Conservation (phyloP, 2,797 vertebrate species). For the Kryptolebias ocellatus region DNA sequence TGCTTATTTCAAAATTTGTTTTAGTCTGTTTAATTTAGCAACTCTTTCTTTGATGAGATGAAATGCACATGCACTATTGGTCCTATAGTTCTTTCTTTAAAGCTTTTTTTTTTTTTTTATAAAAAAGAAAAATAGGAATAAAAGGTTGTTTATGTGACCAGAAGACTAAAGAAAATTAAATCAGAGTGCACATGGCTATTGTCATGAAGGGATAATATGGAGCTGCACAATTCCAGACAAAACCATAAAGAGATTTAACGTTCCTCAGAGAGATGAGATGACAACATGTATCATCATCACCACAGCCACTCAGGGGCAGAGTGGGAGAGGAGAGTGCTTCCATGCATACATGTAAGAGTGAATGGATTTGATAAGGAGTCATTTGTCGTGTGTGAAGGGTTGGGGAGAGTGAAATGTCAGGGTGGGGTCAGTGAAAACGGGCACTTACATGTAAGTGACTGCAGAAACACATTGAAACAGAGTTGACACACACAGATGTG, state of each 20-base stretch:
- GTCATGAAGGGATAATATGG: constrained; percentile 35
- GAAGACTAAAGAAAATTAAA: background rate
- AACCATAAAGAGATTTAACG: constrained; percentile 26
- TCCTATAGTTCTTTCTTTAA: no score
- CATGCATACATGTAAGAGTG: constrained; percentile 23
- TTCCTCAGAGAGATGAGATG: constrained; percentile 47
- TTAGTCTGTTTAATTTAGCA: background rate
- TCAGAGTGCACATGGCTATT: constrained; percentile 8
- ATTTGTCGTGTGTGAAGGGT: constrained; percentile 25
- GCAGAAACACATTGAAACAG: constrained; percentile 5
- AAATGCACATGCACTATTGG: no score
- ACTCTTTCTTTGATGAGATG: no score
- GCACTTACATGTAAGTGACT: constrained; percentile 24
- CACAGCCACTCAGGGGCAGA: background rate
- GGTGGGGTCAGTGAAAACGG: constrained; percentile 21
- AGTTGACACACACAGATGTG: background rate
- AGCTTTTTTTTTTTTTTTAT: no score
- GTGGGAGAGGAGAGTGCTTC: constrained; percentile 14
- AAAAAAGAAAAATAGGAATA: background rate
- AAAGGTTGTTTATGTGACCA: background rate
- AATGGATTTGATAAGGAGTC: constrained; percentile 49
- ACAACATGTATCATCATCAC: constrained; percentile 46
- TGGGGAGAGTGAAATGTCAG: constrained; percentile 14
- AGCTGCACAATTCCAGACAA: constrained; percentile 31
- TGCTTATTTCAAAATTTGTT: background rate